phyloP scores from a whole-genome alignment of 2,797 vertebrate genomes.

The Notoglanidium macrostoma region DNA sequence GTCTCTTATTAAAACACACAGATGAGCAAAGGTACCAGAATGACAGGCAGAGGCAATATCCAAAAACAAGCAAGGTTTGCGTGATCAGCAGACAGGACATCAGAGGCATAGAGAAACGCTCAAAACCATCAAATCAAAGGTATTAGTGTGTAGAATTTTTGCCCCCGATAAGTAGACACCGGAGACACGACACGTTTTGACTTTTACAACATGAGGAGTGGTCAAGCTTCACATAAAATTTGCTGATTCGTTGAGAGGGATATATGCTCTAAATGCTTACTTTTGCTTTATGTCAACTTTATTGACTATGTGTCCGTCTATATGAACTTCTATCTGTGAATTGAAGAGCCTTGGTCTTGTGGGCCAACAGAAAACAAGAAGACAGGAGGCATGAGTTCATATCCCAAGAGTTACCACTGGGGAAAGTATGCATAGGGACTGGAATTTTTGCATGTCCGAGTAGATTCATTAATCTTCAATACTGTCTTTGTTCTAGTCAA shows the following conservation, averaged over 20 bases:
- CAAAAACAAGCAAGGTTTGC: too few relatives aligned
- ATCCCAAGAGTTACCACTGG: conserved; percentile 17
- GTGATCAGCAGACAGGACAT: too few relatives aligned
- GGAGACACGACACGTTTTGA: not conserved
- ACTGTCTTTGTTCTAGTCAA: not conserved
- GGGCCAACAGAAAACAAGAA: not conserved
- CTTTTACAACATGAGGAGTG: not conserved
- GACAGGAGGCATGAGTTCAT: not conserved
- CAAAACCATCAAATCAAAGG: too few relatives aligned
- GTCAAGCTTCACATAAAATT: not conserved
- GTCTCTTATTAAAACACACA: too few relatives aligned
- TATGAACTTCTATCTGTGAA: not conserved
- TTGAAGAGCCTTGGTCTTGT: not conserved
- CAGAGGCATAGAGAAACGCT: too few relatives aligned
- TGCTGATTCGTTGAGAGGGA: not conserved
- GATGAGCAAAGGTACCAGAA: too few relatives aligned
- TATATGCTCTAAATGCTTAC: not conserved
- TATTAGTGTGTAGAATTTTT: not conserved
- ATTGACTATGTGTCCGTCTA: not conserved
- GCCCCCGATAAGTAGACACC: not conserved
- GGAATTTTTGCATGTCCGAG: conserved; percentile 2
- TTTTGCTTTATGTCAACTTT: not conserved
- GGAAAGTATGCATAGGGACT: not conserved
- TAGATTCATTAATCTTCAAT: conserved; percentile 2
- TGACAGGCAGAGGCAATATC: too few relatives aligned